These are phyloP conservation scores for Ivindomyrus marchei DNA, from an alignment of 2,113 vertebrate genomes.

Conservation along the genomic window DNA sequence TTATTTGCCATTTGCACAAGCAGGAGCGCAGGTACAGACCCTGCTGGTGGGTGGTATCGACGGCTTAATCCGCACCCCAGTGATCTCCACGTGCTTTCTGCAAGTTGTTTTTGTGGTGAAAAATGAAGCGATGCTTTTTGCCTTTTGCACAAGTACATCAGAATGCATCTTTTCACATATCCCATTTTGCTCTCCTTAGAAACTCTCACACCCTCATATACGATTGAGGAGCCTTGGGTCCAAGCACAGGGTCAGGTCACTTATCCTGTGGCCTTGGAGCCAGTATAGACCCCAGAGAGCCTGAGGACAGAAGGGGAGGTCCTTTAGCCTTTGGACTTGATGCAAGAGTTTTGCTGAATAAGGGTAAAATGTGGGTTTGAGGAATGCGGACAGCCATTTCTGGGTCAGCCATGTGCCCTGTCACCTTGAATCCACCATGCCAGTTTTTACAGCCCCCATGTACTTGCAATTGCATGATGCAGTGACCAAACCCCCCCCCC, in stretches of 20 bases:
- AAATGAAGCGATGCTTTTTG: not conserved
- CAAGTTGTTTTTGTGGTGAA: not conserved
- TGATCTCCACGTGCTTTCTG: not conserved
- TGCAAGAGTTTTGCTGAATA: not conserved
- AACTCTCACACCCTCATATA: not conserved
- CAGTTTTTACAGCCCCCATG: not conserved
- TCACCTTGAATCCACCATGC: not conserved
- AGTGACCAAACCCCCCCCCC: not conserved
- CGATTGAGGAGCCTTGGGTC: not conserved
- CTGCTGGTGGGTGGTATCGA: not conserved
- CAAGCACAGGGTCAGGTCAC: not conserved
- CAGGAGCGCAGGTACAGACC: not conserved
- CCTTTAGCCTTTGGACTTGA: not conserved
- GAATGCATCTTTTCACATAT: not conserved
- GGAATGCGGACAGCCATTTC: not conserved
- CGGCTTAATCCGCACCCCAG: not conserved
- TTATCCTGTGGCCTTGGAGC: not conserved
- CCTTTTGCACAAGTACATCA: not conserved
- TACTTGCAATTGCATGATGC: not conserved
- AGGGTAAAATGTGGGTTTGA: not conserved
- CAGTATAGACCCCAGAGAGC: not conserved
- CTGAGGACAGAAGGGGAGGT: not conserved
- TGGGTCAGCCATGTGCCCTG: not conserved
- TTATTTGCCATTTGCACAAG: not conserved
- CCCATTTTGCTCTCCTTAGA: not conserved